phyloP scores from a whole-genome alignment of 2,113 vertebrate species.

The Todiramphus saurophagus region DNA sequence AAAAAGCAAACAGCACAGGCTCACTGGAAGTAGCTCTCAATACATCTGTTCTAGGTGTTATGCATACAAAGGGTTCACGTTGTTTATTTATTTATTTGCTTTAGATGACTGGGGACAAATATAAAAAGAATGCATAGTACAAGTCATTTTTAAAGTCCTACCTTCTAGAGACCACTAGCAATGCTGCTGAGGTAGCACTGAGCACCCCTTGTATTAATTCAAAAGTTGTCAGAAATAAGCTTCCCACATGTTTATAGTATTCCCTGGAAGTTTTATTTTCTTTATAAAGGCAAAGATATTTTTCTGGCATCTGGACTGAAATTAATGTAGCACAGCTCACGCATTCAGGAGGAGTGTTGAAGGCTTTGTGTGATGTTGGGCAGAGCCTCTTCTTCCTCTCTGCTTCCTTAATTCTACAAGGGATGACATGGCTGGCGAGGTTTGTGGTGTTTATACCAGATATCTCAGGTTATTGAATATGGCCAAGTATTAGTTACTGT shows the following conservation, averaged over 20 bases:
- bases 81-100: neutral
- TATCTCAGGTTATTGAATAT: neutral
- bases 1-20: neutral
- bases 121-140: neutral
- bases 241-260: neutral
- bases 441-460: neutral
- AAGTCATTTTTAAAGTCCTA: neutral
- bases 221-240: neutral
- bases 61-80: rapidly evolving
- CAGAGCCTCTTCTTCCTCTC: neutral
- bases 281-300: neutral
- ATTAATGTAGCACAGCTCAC: neutral
- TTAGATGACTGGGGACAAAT: neutral
- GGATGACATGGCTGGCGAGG: neutral
- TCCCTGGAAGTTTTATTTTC: neutral
- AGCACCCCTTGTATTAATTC: neutral
- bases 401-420: neutral
- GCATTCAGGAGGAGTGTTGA: neutral
- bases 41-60: neutral
- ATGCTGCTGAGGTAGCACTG: neutral
- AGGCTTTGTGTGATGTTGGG: neutral
- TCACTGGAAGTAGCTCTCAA: neutral
- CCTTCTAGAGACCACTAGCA: neutral
- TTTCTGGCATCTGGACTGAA: neutral
- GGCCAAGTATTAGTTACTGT: neutral